phyloP scores from a whole-genome alignment of 2,113 vertebrate genomes.

The Seriola quinqueradiata region DNA sequence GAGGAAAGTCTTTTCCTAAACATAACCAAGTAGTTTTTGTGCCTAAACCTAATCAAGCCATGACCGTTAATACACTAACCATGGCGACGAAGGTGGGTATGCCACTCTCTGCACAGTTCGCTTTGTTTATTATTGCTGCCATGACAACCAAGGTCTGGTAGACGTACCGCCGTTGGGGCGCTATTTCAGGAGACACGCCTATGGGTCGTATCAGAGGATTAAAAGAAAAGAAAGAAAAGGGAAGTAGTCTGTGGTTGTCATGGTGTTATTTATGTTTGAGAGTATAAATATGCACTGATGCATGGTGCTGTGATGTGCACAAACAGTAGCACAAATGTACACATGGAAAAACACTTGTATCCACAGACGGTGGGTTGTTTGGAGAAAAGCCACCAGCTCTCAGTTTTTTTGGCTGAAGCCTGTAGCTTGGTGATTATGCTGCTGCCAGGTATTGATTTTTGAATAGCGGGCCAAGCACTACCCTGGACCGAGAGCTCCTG shows the following conservation, averaged over 20 bases:
- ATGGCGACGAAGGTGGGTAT: too few relatives aligned
- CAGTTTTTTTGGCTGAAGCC: constrained; percentile 13
- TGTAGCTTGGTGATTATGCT: constrained; percentile 49
- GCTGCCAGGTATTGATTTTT: constrained; percentile 68
- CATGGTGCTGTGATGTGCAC: background rate
- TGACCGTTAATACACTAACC: too few relatives aligned
- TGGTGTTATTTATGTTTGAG: background rate
- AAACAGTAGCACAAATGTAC: background rate
- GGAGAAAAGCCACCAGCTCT: constrained; percentile 11
- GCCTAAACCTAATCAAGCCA: too few relatives aligned
- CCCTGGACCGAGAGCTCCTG: constrained; percentile 51
- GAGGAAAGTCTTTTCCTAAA: too few relatives aligned
- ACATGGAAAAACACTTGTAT: background rate
- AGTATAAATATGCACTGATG: background rate
- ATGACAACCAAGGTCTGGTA: too few relatives aligned
- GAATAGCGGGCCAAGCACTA: constrained; percentile 41
- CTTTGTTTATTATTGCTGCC: too few relatives aligned
- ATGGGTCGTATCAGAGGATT: too few relatives aligned
- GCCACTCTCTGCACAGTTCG: too few relatives aligned
- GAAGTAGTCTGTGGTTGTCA: background rate
- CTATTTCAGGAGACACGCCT: too few relatives aligned
- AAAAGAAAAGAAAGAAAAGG: too few relatives aligned
- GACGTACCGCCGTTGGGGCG: too few relatives aligned
- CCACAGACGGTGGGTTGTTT: background rate
- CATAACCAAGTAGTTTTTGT: too few relatives aligned